Percentiles rank a stretch among this genome's conserved stretches.
Evolutionary conservation across 2,797 vertebrate genomes (phyloP).

Genomic region (Falco peregrinus): DNA sequence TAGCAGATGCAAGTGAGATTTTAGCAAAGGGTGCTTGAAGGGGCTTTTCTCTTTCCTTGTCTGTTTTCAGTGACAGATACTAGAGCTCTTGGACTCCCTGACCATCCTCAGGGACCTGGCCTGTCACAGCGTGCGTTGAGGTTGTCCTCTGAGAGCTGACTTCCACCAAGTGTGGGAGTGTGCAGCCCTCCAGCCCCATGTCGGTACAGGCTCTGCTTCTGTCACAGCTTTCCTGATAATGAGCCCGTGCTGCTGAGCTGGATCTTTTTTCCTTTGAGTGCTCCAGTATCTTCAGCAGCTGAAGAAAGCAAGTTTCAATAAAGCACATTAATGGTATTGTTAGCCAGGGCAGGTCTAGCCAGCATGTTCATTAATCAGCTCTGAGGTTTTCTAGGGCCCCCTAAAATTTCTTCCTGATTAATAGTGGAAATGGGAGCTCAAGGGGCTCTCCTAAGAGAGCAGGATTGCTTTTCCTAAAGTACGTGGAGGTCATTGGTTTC

Average conservation of each 20-base stretch:
- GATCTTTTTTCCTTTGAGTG: neutral
- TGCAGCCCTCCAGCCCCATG: fast-evolving
- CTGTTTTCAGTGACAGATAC: neutral
- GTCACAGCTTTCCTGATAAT: neutral
- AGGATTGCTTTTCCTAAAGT: neutral
- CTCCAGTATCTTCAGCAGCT: neutral
- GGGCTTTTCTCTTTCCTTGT: neutral
- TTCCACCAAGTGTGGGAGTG: fast-evolving
- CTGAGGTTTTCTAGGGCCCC: neutral
- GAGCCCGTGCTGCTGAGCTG: neutral
- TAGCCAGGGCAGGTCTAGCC: neutral
- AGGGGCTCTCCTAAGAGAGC: neutral
- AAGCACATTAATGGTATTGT: neutral
- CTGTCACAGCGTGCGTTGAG: neutral
- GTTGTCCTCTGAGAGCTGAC: neutral
- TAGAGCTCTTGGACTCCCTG: neutral
- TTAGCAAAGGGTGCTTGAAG: neutral
- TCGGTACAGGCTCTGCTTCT: fast-evolving
- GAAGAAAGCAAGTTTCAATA: neutral
- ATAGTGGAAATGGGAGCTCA: neutral
- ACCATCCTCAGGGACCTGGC: neutral
- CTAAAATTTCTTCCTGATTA: neutral
- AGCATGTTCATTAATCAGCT: neutral
- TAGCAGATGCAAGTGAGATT: neutral
- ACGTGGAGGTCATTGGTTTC: neutral